phyloP scores from a whole-genome alignment of 2,113 vertebrate species.

The Coracopsis vasa region DNA sequence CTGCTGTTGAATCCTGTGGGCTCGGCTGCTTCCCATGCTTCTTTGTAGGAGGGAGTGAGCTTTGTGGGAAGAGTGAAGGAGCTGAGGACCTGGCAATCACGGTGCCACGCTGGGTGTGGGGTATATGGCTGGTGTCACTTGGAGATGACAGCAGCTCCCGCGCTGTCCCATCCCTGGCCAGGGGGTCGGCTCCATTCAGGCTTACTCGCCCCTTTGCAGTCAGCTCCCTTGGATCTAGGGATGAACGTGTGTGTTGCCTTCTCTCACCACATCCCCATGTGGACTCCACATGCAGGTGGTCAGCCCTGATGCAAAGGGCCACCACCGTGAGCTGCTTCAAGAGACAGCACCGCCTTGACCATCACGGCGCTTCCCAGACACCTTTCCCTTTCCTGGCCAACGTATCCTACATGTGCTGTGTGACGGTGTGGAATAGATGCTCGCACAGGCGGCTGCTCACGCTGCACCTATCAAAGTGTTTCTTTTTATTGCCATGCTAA shows the following conservation, averaged over 20 bases:
- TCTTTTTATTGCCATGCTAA: conserved; percentile 76
- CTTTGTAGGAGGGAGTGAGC: neutral
- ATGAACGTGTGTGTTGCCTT: neutral
- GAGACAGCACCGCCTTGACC: conserved; percentile 28
- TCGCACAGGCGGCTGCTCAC: neutral
- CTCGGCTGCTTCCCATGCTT: neutral
- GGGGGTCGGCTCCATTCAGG: fast-evolving
- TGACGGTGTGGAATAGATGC: conserved; percentile 11
- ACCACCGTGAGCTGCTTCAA: neutral
- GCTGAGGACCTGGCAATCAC: neutral
- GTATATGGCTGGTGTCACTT: fast-evolving
- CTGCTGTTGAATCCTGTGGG: neutral
- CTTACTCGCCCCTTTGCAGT: neutral
- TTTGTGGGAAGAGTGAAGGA: neutral
- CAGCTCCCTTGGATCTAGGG: neutral
- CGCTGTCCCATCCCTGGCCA: neutral
- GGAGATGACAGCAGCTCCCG: neutral
- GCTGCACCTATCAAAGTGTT: neutral
- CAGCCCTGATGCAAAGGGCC: conserved; percentile 64
- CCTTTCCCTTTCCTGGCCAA: neutral
- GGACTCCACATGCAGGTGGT: neutral
- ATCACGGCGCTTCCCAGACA: neutral
- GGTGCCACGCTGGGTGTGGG: fast-evolving
- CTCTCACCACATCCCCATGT: neutral
- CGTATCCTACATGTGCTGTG: conserved; percentile 1